Evolutionary conservation across 2,113 vertebrate genomes (phyloP), one percentile per base, ranked within the genome.

Genomic region (Oncorhynchus keta): DNA sequence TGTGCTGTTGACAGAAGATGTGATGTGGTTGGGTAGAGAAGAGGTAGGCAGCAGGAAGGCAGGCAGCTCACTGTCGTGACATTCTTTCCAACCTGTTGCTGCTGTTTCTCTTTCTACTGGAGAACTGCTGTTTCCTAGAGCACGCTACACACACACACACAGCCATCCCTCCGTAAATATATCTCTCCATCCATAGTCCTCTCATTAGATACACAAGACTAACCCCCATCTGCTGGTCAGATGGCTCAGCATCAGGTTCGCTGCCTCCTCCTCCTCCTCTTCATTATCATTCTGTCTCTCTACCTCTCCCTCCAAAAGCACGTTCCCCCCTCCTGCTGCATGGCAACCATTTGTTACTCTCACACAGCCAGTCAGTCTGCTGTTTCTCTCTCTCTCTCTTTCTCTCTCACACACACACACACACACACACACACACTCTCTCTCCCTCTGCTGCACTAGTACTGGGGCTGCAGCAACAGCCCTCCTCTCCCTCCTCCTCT

Each of bases 311-410:
- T 89, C 84, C 78, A 84, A 89, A 81, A 84, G 86, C 85, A 83
- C 66, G 86, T 87, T 80, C 84, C 77, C 91, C 86, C 81, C 88
- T 88, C 75, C 85, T 88, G 87, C 88, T 90, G 88, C 89, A 89
- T 92, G 84, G 88, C 89, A 92, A 92, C 92, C 90, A 92, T 89
- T 92, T 92, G 92, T 92, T 92, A 92, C 88, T 91, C 86, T 86
- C 85, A 85, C 85, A 86, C 87, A 87, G 87, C 84, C 89, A 81
- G 85, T 85, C 89, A 81, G 85, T 85, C 83, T 82, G 85, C 84
- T 79, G 85, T 76, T 77, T 88, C 78, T 11, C 57, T 16, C 72
- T 83, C 77, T 67, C 81, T 72, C 70, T 76, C 67, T 71, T 76
- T 68, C 6, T 22, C 22, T 8, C 22, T 20, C 49, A 1, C 11